phyloP scores from a whole-genome alignment of 2,888 invertebrate genomes.

The Uloborus plumipes region DNA sequence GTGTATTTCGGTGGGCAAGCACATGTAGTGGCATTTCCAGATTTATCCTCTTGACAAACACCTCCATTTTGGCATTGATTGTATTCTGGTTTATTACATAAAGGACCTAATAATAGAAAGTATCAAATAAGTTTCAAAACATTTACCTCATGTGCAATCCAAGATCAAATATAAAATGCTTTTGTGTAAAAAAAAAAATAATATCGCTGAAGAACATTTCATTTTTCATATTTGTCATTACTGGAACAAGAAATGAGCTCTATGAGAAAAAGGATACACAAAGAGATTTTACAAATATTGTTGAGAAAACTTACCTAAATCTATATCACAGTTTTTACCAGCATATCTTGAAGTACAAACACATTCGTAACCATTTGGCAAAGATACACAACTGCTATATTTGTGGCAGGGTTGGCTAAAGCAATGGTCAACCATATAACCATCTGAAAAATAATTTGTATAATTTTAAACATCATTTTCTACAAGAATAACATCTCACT shows the following conservation, averaged over 20 bases:
- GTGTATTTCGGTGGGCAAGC: slow-evolving; percentile 80
- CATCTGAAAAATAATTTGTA: slow-evolving; percentile 60
- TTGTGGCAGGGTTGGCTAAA: slow-evolving; percentile 67
- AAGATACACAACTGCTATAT: slow-evolving; percentile 65
- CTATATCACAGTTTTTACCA: slow-evolving; percentile 78
- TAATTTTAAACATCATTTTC: no score
- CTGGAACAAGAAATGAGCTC: no score
- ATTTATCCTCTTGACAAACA: slow-evolving; percentile 66
- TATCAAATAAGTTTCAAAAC: no score
- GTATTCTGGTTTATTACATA: slow-evolving; percentile 65
- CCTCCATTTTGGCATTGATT: slow-evolving; percentile 65
- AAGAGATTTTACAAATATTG: background rate
- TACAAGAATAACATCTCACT: no score
- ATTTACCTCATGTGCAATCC: no score
- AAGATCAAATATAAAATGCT: no score
- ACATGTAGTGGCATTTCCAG: slow-evolving; percentile 68
- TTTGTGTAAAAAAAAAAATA: no score
- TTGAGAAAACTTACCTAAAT: slow-evolving; percentile 50
- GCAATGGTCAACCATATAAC: slow-evolving; percentile 66
- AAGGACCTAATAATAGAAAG: slow-evolving; percentile 64
- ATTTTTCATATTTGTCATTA: no score
- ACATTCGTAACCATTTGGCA: slow-evolving; percentile 77
- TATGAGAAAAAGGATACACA: no score
- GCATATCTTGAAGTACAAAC: slow-evolving; percentile 85
- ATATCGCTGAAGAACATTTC: no score